phyloP scores from a whole-genome alignment of 2,888 invertebrate species.

The Agrochola lota region DNA sequence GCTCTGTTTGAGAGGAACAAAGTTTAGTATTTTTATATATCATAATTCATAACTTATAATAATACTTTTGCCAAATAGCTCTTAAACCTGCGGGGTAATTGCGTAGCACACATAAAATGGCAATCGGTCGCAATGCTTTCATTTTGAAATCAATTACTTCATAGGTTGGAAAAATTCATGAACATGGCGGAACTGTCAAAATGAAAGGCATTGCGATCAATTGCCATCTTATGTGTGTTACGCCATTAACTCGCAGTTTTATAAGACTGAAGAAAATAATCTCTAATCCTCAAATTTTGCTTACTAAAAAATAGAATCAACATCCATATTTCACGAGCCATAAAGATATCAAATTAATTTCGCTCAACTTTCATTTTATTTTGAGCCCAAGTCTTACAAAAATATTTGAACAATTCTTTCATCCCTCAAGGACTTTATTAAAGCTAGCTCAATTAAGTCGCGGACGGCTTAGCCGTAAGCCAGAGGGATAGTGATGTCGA shows the following conservation, averaged over 20 bases:
- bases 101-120: neutral
- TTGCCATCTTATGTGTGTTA: neutral
- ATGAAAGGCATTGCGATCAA: neutral
- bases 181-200: neutral
- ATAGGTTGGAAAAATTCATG: neutral
- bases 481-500: constrained; percentile 60
- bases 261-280: neutral
- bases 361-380: constrained; percentile 46
- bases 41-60: no score
- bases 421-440: constrained; percentile 67
- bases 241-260: no score
- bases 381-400: constrained; percentile 37
- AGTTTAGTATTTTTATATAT: no score
- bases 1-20: no score
- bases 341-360: constrained; percentile 59
- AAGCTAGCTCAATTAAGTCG: constrained; percentile 71
- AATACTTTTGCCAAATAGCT: neutral
- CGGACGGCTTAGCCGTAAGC: constrained; percentile 68
- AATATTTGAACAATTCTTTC: constrained; percentile 65
- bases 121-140: neutral
- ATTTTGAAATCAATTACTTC: neutral
- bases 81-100: neutral
- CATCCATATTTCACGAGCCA: constrained; percentile 27
- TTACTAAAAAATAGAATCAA: constrained; percentile 24
- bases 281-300: neutral